Evolutionary conservation across 2,113 vertebrate species (phyloP).

Genomic region (Phainopepla nitens): DNA sequence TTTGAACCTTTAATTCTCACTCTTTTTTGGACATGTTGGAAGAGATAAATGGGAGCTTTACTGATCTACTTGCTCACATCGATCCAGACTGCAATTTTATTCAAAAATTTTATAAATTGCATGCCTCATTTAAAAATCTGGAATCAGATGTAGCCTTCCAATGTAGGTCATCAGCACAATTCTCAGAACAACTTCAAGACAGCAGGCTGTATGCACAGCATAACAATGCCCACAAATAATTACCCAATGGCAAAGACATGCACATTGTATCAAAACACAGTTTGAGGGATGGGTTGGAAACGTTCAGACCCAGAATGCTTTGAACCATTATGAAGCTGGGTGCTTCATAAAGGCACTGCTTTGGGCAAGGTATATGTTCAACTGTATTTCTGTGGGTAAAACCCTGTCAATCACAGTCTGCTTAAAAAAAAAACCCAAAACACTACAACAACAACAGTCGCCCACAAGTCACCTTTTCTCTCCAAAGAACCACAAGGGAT

Average conservation of each 20-base stretch:
- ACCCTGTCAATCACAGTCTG: neutral
- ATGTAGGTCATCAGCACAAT: neutral
- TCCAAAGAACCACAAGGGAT: neutral
- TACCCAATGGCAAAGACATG: neutral
- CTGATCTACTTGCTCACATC: neutral
- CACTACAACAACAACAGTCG: too few species aligned
- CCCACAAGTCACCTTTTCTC: neutral
- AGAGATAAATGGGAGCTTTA: constrained; percentile 18
- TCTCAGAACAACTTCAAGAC: constrained; percentile 27
- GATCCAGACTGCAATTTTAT: constrained; percentile 14
- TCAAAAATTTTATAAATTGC: constrained; percentile 11
- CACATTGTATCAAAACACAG: neutral
- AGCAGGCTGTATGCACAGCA: neutral
- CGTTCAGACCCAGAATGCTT: neutral
- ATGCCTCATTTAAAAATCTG: constrained; percentile 15
- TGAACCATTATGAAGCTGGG: neutral
- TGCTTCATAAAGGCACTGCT: neutral
- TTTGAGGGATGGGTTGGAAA: neutral
- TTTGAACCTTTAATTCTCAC: constrained; percentile 22
- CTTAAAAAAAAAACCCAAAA: neutral
- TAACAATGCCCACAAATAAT: neutral
- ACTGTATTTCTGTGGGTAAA: neutral
- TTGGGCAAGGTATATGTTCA: neutral
- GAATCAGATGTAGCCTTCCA: neutral
- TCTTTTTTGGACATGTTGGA: neutral